Base-by-base conservation (phyloP, 2,113 vertebrate genomes). In the Dinomys branickii region DNA sequence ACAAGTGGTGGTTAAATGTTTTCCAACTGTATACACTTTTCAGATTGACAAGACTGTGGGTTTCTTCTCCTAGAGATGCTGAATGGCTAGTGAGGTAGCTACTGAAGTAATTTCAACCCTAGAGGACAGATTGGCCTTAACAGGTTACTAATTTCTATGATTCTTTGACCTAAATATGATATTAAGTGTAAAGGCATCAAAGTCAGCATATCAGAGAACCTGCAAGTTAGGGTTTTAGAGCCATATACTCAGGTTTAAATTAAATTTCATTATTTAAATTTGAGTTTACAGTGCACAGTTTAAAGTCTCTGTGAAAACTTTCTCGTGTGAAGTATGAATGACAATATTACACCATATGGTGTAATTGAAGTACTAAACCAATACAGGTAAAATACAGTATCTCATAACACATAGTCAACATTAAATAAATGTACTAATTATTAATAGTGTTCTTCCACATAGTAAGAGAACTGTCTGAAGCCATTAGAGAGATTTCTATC, bases 131-230 rank as follows among this genome's bases (percentile, higher is more conserved):
- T 82, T 5, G 2, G 9, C 1, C 44, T 30, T 52, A 22, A 20
- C 19, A 17, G 20, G 4, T 17, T 78, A 67, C 24, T 56, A 8
- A 59, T 93, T 63, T 97, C 22, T 77, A 11, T 92, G 28, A 52
- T 85, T 85, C 50, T 88, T 92, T 85, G 6, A 63, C 11, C 5
- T 81, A n/a, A 94, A 41, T 96, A 26, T 65, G 86, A 67, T 67
- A 89, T 71, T 63, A 14, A 77, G 11, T 73, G 33, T 59, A 35
- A 20, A 58, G 63, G 44, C 77, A 24, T 63, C 7, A 9, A 9
- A 85, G 2, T 30, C 30, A 22, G 4, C 12, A 28, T 30, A 12
- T 63, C 3, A 85, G 63, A 75, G 28, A 85, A 54, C 4, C 59
- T 80, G 80, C 3, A 90, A 8, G 2, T 90, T 30, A 84, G 20